Base-by-base conservation (phyloP, 2,113 vertebrate species). In the Rostratula benghalensis region DNA sequence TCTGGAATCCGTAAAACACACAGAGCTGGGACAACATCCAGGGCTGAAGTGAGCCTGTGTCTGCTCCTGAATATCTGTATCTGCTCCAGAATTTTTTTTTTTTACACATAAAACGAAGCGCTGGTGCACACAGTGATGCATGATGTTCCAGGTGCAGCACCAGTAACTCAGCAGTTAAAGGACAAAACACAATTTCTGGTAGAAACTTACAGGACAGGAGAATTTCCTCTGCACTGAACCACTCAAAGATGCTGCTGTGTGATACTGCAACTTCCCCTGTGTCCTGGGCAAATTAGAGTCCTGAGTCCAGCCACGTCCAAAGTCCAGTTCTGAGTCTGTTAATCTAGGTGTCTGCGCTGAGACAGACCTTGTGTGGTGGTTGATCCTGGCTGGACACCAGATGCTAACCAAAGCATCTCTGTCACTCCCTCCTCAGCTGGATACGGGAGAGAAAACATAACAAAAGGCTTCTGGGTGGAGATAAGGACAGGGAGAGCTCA, bases 271-370 rank as follows among this genome's bases (percentile, higher is more conserved):
- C 41, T 91, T 22, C 7, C 50, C 39, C 20, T 30, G 0, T 41
- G 59, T 64, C 25, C 83, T 54, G 31, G 30, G 27, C 31, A 31
- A 70, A 37, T 35, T 14, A 16, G 83, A 67, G 39, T 41, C 33
- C 70, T 3, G 23, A 41, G 51, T 28, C n/a, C n/a, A 54, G 19
- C 30, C 0, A 0, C 1, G 2, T 37, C 67, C 33, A 11, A 12
- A 90, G 57, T 71, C 50, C 13, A 22, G 19, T 7, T 64, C 80
- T 78, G 54, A 13, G 2, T 59, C 69, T 77, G 15, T 25, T 73
- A 12, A 45, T 56, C 31, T 59, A 5, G 17, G n/a, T 83, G 50
- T 87, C 24, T 30, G 54, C 28, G 48, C 53, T 59, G 28, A 93
- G 11, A 24, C 3, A 19, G 75, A 22, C 22, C 28, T 22, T 23